Base-by-base conservation (phyloP, 2,888 invertebrate species). In the Chesias legatella region DNA sequence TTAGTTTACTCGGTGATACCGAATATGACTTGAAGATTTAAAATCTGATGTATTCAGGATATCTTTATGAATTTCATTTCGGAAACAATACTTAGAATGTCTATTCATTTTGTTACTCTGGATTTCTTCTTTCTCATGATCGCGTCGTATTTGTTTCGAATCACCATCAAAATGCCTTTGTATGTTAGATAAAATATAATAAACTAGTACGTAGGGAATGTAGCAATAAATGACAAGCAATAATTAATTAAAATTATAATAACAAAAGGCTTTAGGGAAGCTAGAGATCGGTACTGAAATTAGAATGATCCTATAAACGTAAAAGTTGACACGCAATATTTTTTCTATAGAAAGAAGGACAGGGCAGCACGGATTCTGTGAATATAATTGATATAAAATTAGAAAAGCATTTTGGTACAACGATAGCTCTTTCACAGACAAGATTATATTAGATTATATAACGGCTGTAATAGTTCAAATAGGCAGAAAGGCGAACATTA, bases 211-310 rank as follows among this genome's bases (percentile, higher is more conserved):
- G 51, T 65, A 81, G 82, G 79, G 67, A 61, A 74, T 62, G 68
- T 85, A 85, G 86, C 82, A 84, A 82, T 84, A 85, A 80, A 72
- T 63, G 69, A 82, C 68, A 73, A 86, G 86, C 85, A 86, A 86
- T 86, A 80, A 76, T 64, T 68, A 65, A 72, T 44, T 73, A 67
- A 65, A 67, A 63, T 66, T 65, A 71, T 67, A 60, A 73, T 66
- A 48, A 65, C 43, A 59, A 54, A 59, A 53, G 64, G 86, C 86
- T 85, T 85, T 84, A 85, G 85, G 70, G 65, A 80, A 76, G 86
- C 86, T 88, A 88, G 85, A 73, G 63, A 73, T 79, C 74, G 80
- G 82, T 85, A 86, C 82, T 82, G 84, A 83, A 58, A 58, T 70
- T 84, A 85, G 81, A 69, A 60, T 48, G 69, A 73, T 71, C 71